Percentiles rank a stretch among this genome's conserved stretches.
phyloP scores from a whole-genome alignment of 1,140 invertebrate species.

The Chymomyza costata region DNA sequence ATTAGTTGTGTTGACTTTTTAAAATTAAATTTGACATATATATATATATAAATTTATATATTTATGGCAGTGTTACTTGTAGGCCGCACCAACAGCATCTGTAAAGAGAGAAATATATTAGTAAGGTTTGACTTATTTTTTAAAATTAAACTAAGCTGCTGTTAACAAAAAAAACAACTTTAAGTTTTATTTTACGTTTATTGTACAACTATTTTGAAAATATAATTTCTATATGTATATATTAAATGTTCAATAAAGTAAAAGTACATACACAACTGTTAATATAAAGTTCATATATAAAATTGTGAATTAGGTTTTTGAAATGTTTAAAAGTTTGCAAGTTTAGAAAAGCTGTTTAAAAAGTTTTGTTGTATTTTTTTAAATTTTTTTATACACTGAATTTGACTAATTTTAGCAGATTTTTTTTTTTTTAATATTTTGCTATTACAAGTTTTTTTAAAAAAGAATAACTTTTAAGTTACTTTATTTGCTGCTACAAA shows the following conservation, averaged over 20 bases:
- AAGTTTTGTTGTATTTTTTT: constrained; percentile 13
- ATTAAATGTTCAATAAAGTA: constrained; percentile 60
- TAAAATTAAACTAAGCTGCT: not conserved
- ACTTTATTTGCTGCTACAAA: constrained; percentile 15
- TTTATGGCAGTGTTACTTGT: too few relatives aligned
- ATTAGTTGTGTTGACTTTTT: constrained; percentile 36
- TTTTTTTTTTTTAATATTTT: constrained; percentile 8
- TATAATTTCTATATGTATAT: constrained; percentile 50
- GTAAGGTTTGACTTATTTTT: constrained; percentile 17
- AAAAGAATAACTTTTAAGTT: constrained; percentile 4
- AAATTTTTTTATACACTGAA: constrained; percentile 43
- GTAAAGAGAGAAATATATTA: constrained; percentile 50
- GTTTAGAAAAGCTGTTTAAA: constrained; percentile 39
- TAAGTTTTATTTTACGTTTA: constrained; percentile 45
- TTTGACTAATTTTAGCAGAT: constrained; percentile 39
- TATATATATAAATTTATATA: too few relatives aligned
- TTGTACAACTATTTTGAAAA: constrained; percentile 66
- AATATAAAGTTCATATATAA: constrained; percentile 39
- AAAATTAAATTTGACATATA: constrained; percentile 11
- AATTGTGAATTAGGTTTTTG: constrained; percentile 23
- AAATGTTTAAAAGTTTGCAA: constrained; percentile 1
- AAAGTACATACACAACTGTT: constrained; percentile 47
- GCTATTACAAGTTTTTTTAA: constrained; percentile 10
- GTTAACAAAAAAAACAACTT: constrained; percentile 12
- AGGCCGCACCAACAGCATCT: constrained; percentile 40